Percentiles rank a stretch among this genome's conserved stretches.
phyloP scores from a whole-genome alignment of 2,113 vertebrate genomes.

The Tachycineta bicolor region DNA sequence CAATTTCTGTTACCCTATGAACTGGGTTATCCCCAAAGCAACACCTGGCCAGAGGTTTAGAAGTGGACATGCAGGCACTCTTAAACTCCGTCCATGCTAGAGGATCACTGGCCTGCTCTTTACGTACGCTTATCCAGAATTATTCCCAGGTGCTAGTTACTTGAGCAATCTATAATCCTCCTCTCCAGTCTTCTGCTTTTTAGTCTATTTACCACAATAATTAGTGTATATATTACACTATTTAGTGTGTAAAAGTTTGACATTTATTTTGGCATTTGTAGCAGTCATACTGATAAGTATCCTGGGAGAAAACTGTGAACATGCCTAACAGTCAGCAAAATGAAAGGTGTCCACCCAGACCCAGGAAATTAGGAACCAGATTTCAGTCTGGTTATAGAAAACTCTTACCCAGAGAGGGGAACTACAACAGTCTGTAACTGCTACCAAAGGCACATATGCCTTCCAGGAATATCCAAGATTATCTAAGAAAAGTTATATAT shows the following conservation, averaged over 20 bases:
- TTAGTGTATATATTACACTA: not conserved
- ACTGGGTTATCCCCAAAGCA: rapidly evolving
- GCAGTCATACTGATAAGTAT: not conserved
- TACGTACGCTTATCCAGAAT: not conserved
- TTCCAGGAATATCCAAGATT: not conserved
- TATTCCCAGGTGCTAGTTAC: not conserved
- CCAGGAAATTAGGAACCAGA: not conserved
- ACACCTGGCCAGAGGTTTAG: not conserved
- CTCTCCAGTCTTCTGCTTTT: not conserved
- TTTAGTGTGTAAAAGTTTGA: not conserved
- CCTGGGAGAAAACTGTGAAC: not conserved
- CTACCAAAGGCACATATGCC: not conserved
- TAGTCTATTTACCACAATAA: not conserved
- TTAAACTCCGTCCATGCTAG: not conserved
- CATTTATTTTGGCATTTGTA: not conserved
- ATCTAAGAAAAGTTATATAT: not conserved
- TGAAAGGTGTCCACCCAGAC: not conserved
- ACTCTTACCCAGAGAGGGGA: not conserved
- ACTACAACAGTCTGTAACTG: not conserved
- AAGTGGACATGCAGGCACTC: not conserved
- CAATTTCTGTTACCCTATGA: not conserved
- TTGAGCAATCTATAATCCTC: not conserved
- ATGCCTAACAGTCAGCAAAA: not conserved
- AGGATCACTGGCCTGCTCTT: not conserved
- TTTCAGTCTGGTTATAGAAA: not conserved